Percentiles rank a stretch among this genome's conserved stretches.
Conservation (phyloP, 1,140 invertebrate genomes). For the Trichonephila clavipes region DNA sequence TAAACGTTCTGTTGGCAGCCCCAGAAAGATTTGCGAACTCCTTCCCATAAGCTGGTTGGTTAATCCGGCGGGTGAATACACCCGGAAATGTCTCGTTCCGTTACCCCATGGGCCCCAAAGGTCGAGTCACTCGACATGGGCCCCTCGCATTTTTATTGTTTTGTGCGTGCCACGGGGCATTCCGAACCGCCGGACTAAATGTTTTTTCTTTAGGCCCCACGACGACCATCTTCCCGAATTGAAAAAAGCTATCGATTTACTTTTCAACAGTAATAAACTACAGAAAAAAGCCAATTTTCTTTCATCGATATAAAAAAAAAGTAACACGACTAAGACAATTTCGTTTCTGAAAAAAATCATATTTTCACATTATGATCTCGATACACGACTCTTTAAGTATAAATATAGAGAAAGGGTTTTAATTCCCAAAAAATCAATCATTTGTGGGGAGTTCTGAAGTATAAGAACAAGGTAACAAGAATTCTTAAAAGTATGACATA, state of each 20-base stretch:
- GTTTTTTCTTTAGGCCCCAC: neutral
- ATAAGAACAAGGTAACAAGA: too few species aligned
- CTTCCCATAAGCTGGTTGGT: constrained; percentile 28
- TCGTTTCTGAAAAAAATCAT: too few species aligned
- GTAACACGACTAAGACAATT: too few species aligned
- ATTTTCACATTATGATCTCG: too few species aligned
- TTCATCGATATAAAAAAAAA: too few species aligned
- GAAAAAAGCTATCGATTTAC: neutral
- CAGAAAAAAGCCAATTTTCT: neutral
- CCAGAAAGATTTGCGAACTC: constrained; percentile 39
- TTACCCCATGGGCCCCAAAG: constrained; percentile 66
- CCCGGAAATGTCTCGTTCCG: constrained; percentile 64
- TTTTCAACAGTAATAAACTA: neutral
- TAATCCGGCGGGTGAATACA: constrained; percentile 42
- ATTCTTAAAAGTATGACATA: too few species aligned
- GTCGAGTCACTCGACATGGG: constrained; percentile 58
- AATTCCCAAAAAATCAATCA: too few species aligned
- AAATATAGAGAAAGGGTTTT: too few species aligned
- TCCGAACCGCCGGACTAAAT: constrained; percentile 58
- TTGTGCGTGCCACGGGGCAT: constrained; percentile 49
- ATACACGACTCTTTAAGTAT: too few species aligned
- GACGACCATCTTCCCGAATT: neutral
- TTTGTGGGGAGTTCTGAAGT: too few species aligned
- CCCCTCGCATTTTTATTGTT: constrained; percentile 66
- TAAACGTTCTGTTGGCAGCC: constrained; percentile 36